phyloP scores from a whole-genome alignment of 2,888 invertebrate species.

The Drosophila acutilabella region DNA sequence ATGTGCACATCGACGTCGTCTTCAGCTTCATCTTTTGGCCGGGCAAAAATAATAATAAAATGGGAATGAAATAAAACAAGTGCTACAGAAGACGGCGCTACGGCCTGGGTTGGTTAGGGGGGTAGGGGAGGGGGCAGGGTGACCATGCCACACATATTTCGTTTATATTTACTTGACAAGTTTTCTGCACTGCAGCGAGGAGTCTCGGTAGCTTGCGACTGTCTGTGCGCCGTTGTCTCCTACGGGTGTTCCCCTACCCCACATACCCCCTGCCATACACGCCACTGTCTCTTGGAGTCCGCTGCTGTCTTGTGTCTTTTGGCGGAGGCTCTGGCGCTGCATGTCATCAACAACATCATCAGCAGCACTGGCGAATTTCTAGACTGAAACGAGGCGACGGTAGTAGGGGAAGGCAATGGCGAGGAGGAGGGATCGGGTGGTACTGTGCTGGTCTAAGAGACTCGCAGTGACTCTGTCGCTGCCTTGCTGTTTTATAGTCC shows the following conservation, averaged over 20 bases:
- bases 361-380: constrained; percentile 41
- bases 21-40: constrained; percentile 36
- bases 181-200: constrained; percentile 43
- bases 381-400: no score
- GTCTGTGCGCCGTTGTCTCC: constrained; percentile 22
- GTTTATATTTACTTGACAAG: constrained; percentile 78
- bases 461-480: constrained; percentile 8
- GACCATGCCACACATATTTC: constrained; percentile 70
- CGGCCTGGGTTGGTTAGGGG: background rate
- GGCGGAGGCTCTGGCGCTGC: constrained; percentile 67
- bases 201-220: constrained; percentile 4
- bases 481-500: constrained; percentile 72
- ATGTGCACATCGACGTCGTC: constrained; percentile 51
- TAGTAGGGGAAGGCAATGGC: no score
- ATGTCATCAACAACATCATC: constrained; percentile 78
- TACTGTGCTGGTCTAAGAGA: constrained; percentile 25
- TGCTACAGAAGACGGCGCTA: constrained; percentile 27
- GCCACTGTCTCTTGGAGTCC: constrained; percentile 2
- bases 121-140: constrained; percentile 27
- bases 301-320: constrained; percentile 47
- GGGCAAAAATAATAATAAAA: constrained; percentile 74
- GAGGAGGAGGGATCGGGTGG: constrained; percentile 11
- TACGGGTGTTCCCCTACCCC: no score
- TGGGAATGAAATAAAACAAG: constrained; percentile 75
- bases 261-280: no score